Base-by-base conservation (phyloP, 2,797 vertebrate species). In the Podargus strigoides region DNA sequence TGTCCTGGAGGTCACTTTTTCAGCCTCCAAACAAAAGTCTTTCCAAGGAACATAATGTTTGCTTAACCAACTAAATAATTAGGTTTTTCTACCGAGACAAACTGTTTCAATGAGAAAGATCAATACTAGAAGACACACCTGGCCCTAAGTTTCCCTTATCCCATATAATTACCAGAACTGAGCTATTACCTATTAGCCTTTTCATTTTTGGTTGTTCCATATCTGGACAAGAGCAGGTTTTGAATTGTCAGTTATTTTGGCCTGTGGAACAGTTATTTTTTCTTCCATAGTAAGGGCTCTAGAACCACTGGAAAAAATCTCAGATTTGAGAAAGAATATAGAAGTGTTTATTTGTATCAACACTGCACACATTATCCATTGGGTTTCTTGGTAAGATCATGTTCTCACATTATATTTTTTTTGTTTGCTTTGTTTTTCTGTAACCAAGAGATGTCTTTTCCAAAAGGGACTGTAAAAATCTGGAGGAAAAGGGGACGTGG, bases 391-490 rank as follows among this genome's bases (percentile, higher is more conserved):
- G 17, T 77, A 76, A 85, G 67, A 79, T 46, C 12, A 8, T 13
- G 10, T 24, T 56, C 53, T 68, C 68, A 20, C 20, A 5, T 37
- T 46, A 34, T 9, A n/a, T 1, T 0, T 1, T 13, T 47, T 37
- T 63, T 68, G 12, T 19, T 76, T 68, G 14, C 12, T 8, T 70
- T 76, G 16, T 7, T 49, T 80, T 76, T 50, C 55, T 73, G 18
- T 60, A 77, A 87, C 21, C 17, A 68, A 86, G 37, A 55, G 30
- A 4, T 52, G 26, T 9, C 23, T 37, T 2, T 52, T 41, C 21
- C 58, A 75, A 78, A 88, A 44, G n/a, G 3, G 14, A 47, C n/a
- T 22, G 7, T 20, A 34, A 77, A 74, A 63, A 9, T 7, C 26
- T 69, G 66, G n/a, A 66, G 36, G 13, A 55, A 76, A 91, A 55